These are phyloP conservation scores for Vanessa tameamea DNA, from an alignment of 1,140 invertebrate species.

Conservation along the genomic window DNA sequence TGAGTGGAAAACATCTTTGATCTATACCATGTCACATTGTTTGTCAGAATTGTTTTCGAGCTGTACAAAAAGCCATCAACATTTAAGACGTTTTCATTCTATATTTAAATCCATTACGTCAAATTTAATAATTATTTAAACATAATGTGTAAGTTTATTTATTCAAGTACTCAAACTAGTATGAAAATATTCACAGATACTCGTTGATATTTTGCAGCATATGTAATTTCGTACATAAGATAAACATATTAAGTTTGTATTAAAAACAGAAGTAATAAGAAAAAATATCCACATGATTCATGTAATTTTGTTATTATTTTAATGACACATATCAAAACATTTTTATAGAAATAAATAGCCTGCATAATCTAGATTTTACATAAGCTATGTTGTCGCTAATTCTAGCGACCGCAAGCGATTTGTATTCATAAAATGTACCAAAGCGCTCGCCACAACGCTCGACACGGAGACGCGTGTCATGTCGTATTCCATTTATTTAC, in stretches of 20 bases:
- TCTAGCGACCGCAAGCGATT: slow-evolving; percentile 27
- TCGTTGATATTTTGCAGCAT: too few species aligned
- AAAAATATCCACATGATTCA: too few species aligned
- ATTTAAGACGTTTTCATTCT: neutral
- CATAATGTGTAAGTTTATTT: too few species aligned
- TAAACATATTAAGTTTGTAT: too few species aligned
- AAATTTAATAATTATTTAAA: too few species aligned
- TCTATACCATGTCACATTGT: slow-evolving; percentile 28
- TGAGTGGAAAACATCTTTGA: slow-evolving; percentile 32
- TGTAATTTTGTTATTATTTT: too few species aligned
- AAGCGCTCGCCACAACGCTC: slow-evolving; percentile 23
- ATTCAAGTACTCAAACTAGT: too few species aligned
- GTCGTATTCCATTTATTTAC: slow-evolving; percentile 39
- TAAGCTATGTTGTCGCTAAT: slow-evolving; percentile 24
- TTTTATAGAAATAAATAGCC: neutral
- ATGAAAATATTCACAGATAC: too few species aligned
- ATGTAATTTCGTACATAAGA: too few species aligned
- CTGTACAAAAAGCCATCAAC: neutral
- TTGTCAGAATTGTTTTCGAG: slow-evolving; percentile 22
- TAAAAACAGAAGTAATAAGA: too few species aligned
- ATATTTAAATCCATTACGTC: too few species aligned
- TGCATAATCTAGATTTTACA: slow-evolving; percentile 9
- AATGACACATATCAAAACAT: too few species aligned
- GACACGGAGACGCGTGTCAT: slow-evolving; percentile 34
- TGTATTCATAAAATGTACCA: slow-evolving; percentile 37